Base-by-base conservation (phyloP, 2,888 invertebrate species). In the Synergus umbraculus region DNA sequence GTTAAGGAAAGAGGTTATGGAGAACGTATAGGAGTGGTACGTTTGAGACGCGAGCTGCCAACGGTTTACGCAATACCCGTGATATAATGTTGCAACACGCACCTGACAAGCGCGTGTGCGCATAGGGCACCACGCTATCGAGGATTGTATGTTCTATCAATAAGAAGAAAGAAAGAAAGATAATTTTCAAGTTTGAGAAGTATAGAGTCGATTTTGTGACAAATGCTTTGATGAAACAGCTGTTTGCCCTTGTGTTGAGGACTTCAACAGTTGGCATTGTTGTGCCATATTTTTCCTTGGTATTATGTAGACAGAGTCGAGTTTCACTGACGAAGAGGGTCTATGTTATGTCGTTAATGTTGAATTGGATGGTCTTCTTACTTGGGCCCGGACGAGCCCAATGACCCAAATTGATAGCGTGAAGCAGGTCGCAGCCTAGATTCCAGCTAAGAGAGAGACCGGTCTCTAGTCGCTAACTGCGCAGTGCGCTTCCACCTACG, bases 401-500 rank as follows among this genome's bases (percentile, higher is more conserved):
- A 87, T 88, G 90, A 91, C 83, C 82, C 79, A 77, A 82, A 81
- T 63, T 83, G 83, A 82, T 82, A 81, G 80, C 77, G 80, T 76
- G 65, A 83, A 81, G 78, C 82, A 79, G 83, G 81, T 83, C 83
- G 82, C 67, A 83, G 80, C 84, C 84, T 84, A 83, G 84, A 83
- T 83, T 84, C 84, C 81, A 64, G 46, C 44, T 22, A 69, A 49
- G 49, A 69, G 69, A 22, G 49, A 69, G 69, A 69, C 49, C 69
- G 69, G 69, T 69, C 69, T 73, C 49, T 73, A 49, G 10, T 73
- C 54, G 37, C 73, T 73, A 73, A 73, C 64, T 80, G 83, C 80
- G 80, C 80, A 79, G 76, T 64, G 78, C 77, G 65, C 81, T 78
- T 79, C 81, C 84, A 77, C 79, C 83, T 73, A 73, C 69, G 13